Evolutionary conservation across 2,797 vertebrate genomes (phyloP).

Genomic region (Odontamblyopus lacepedii): DNA sequence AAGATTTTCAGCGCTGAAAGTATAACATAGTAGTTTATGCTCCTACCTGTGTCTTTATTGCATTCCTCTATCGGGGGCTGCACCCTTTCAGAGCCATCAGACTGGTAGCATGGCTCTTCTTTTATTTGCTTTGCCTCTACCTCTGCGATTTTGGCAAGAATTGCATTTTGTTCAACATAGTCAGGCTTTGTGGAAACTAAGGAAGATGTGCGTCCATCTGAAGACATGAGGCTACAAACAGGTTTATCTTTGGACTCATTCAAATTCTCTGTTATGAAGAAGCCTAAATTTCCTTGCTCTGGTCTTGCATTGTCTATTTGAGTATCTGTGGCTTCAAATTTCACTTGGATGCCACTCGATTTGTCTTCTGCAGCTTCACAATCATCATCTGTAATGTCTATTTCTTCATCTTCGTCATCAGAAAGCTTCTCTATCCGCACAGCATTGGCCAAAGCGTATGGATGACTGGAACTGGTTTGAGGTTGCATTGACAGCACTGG

Average conservation of each 20-base stretch:
- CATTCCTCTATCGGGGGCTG: constrained; percentile 21
- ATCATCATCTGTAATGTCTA: constrained; percentile 93
- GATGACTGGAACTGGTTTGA: constrained; percentile 33
- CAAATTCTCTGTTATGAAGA: neutral
- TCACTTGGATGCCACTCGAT: constrained; percentile 7
- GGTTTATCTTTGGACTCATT: constrained; percentile 6
- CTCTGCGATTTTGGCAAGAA: constrained; percentile 8
- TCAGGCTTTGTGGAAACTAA: constrained; percentile 7
- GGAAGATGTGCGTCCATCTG: constrained; percentile 23
- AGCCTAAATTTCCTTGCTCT: constrained; percentile 12
- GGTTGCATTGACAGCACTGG: constrained; percentile 15
- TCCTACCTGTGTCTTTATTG: constrained; percentile 41
- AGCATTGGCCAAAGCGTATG: constrained; percentile 77
- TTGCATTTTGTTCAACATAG: neutral
- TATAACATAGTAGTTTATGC: neutral
- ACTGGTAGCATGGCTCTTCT: constrained; percentile 29
- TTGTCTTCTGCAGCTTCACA: constrained; percentile 35
- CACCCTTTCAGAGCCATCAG: constrained; percentile 21
- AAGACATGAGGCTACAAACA: neutral
- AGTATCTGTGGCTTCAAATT: constrained; percentile 6
- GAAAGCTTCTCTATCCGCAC: constrained; percentile 92
- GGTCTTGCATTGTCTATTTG: neutral
- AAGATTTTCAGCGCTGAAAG: neutral
- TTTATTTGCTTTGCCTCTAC: constrained; percentile 1
- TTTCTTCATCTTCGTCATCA: constrained; percentile 92